Evolutionary conservation across 2,797 vertebrate genomes (phyloP), one percentile per base, ranked within the genome.

Genomic region (Periophthalmus magnuspinnatus): DNA sequence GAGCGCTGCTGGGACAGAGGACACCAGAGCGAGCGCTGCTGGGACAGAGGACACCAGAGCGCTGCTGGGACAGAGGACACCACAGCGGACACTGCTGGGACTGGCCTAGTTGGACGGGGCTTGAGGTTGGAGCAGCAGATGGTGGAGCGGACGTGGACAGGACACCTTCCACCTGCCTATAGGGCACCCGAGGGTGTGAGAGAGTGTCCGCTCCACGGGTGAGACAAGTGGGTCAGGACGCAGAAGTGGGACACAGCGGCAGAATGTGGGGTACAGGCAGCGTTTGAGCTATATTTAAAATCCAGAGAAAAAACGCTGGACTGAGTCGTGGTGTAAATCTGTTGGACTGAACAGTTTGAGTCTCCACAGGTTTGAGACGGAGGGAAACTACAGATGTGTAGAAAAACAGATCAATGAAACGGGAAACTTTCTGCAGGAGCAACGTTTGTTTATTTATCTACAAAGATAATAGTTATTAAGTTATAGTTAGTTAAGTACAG

Each of bases 161-260:
- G 70, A 79, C 77, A 81, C 77, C 83, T 82, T 84, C 68, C 74
- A 85, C 87, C 82, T 84, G 82, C 84, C 75, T 74, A 67, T 72
- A 77, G 82, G 79, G 75, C 57, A 74, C 74, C 76, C 72, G 41
- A 41, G 75, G 66, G 78, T 78, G 71, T 74, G 66, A 48, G 69
- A 66, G 67, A 71, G 72, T 80, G 74, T 68, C 50, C 19, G 5
- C 67, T 78, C 73, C 22, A 33, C 45, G 68, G 70, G 60, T 64
- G 67, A 76, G 65, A 80, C 67, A 86, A 84, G 32, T 86, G 73
- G 83, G 83, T 88, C 84, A 81, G 66, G 24, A 38, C 68, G 38
- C 72, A 79, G 58, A 86, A 84, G 62, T 81, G 75, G 81, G 77
- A 78, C 77, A 2, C 55, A 57, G 55, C 28, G 76, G 32, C 36